Percentiles rank a stretch among this genome's conserved stretches.
phyloP scores from a whole-genome alignment of 1,140 invertebrate species.

The Ips nitidus region DNA sequence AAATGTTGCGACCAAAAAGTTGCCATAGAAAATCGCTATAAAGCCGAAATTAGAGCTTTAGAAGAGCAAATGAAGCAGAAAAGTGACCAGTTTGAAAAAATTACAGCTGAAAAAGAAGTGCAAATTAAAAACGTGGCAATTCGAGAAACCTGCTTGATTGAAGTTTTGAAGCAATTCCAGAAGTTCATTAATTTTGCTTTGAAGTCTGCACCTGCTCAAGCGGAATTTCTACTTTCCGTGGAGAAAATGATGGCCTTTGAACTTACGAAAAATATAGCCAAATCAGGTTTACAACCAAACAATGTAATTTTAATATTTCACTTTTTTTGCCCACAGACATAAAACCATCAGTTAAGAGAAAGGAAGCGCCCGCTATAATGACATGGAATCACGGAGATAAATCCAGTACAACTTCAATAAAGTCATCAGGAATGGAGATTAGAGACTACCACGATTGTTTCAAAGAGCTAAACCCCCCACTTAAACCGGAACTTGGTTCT shows the following conservation, averaged over 20 bases:
- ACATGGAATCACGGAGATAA: conserved; percentile 15
- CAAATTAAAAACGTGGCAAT: conserved; percentile 39
- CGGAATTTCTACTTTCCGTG: conserved; percentile 52
- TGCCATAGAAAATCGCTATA: conserved; percentile 43
- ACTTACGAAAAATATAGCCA: conserved; percentile 40
- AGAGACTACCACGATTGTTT: conserved; percentile 43
- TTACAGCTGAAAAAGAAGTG: conserved; percentile 42
- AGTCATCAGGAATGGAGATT: conserved; percentile 12
- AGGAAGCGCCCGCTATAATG: conserved; percentile 4
- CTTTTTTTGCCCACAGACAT: no score
- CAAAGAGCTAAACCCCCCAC: conserved; percentile 30
- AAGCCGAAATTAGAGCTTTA: conserved; percentile 39
- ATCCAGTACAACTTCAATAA: neutral
- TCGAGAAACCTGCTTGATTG: conserved; percentile 45
- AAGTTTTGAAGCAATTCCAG: conserved; percentile 53
- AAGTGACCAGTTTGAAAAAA: conserved; percentile 38
- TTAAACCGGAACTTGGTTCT: conserved; percentile 6
- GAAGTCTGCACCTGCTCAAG: conserved; percentile 51
- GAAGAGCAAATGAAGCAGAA: conserved; percentile 35
- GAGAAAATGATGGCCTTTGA: conserved; percentile 51
- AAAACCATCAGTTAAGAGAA: neutral
- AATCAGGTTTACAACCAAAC: conserved; percentile 1
- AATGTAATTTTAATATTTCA: no score
- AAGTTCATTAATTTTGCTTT: conserved; percentile 56
- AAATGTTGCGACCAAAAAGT: conserved; percentile 48